phyloP scores from a whole-genome alignment of 2,797 vertebrate species.

The Chaetophractus vellerosus region DNA sequence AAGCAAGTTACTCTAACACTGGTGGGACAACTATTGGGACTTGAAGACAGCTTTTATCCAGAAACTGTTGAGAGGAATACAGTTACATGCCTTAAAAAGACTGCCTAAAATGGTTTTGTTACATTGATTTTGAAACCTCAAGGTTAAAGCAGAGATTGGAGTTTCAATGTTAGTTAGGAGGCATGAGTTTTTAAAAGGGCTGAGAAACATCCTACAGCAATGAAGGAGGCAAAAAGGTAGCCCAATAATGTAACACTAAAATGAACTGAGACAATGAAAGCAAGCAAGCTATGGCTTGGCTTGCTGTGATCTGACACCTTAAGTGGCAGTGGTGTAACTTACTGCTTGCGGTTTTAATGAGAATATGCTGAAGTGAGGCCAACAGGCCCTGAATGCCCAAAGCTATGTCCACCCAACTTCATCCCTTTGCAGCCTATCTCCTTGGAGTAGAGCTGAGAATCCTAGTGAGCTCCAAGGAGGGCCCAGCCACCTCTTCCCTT shows the following conservation, averaged over 20 bases:
- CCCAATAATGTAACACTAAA: neutral
- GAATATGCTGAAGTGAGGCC: neutral
- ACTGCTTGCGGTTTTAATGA: neutral
- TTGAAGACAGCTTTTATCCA: conserved; percentile 60
- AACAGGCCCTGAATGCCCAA: too few species aligned
- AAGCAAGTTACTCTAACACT: conserved; percentile 63
- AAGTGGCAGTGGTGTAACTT: neutral
- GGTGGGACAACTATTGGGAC: conserved; percentile 34
- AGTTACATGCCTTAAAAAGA: neutral
- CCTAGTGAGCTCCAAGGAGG: neutral
- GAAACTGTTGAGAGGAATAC: conserved; percentile 35
- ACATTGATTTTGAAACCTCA: conserved; percentile 1
- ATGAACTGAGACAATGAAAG: neutral
- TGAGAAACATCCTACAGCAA: neutral
- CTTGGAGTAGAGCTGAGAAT: neutral
- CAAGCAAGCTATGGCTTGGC: neutral
- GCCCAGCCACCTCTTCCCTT: neutral
- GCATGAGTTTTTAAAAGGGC: neutral
- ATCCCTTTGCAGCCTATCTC: neutral
- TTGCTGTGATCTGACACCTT: neutral
- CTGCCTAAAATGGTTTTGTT: neutral
- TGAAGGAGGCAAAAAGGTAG: neutral
- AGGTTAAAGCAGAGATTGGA: neutral
- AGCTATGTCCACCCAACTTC: too few species aligned
- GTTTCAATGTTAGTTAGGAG: neutral